These are phyloP conservation scores for Epinephelus fuscoguttatus DNA, from an alignment of 2,113 vertebrate genomes.

Conservation along the genomic window DNA sequence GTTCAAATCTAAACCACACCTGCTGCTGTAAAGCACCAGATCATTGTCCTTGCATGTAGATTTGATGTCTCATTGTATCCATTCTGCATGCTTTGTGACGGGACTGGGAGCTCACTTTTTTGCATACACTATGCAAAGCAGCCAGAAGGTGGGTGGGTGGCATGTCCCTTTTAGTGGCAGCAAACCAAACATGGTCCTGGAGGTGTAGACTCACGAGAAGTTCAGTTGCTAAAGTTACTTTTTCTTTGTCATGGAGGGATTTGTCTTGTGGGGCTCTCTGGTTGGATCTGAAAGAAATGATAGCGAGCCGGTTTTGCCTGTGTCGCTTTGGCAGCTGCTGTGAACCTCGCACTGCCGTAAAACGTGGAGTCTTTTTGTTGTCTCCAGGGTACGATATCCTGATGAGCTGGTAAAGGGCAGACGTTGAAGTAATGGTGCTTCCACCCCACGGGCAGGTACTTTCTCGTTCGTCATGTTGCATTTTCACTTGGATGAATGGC, in stretches of 20 bases:
- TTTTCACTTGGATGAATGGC: conserved; percentile 16
- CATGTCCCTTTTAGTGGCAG: conserved; percentile 16
- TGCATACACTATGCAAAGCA: conserved; percentile 49
- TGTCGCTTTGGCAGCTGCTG: background rate
- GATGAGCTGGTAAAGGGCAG: background rate
- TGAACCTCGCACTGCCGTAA: background rate
- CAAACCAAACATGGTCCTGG: conserved; percentile 1
- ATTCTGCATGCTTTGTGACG: background rate
- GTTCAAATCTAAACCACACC: background rate
- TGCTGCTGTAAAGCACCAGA: background rate
- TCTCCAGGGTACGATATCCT: background rate
- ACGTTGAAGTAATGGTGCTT: background rate
- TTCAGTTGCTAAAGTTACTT: conserved; percentile 4
- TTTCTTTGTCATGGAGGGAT: conserved; percentile 13
- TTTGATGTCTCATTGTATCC: background rate
- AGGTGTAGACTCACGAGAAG: conserved; percentile 20
- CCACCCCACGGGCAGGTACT: conserved; percentile 8
- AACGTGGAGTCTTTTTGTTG: background rate
- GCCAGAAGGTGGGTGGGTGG: conserved; percentile 41
- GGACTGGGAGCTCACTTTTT: conserved; percentile 5
- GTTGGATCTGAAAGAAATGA: conserved; percentile 4
- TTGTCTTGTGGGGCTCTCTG: background rate
- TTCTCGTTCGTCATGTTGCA: background rate
- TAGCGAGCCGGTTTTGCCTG: background rate
- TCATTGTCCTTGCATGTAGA: background rate